Percentiles rank a stretch among this genome's conserved stretches.
Conservation (phyloP, 2,797 vertebrate genomes). For the Crocodylus rhombifer region DNA sequence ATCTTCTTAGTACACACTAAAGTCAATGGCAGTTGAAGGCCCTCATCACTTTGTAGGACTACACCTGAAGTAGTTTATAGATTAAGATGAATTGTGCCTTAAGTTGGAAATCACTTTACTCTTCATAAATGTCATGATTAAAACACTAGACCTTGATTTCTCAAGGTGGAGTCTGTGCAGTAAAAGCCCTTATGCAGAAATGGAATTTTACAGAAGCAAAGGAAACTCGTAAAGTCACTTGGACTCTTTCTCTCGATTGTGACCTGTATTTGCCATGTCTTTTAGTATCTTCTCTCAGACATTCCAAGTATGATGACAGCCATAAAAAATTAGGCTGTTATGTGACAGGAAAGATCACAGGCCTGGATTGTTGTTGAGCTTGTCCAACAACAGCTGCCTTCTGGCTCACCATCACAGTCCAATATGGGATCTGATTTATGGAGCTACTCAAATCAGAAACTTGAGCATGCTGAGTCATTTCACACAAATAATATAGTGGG, state of each 20-base stretch:
- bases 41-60: not conserved
- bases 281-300: not conserved
- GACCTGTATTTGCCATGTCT: not conserved
- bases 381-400: slow-evolving; percentile 58
- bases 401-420: slow-evolving; percentile 40
- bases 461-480: slow-evolving; percentile 30
- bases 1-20: not conserved
- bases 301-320: slow-evolving; percentile 62
- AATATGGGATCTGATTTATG: slow-evolving; percentile 65
- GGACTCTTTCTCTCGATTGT: not conserved
- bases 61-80: not conserved
- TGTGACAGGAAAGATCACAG: slow-evolving; percentile 64
- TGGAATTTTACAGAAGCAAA: not conserved
- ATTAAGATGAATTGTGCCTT: not conserved
- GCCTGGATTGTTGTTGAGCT: slow-evolving; percentile 37
- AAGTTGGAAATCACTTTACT: not conserved
- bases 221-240: not conserved
- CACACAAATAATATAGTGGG: slow-evolving; percentile 32
- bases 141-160: not conserved
- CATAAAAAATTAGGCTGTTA: slow-evolving; percentile 65
- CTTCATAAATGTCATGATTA: fast-evolving
- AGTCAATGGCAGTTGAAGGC: not conserved
- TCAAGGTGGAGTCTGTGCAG: not conserved
- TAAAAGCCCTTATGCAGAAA: not conserved
- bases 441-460: slow-evolving; percentile 62